A percentile compares a stretch with the other conserved stretches of the same genome.
Evolutionary conservation across 2,797 vertebrate genomes (phyloP).

Genomic region (Peromyscus nudipes): DNA sequence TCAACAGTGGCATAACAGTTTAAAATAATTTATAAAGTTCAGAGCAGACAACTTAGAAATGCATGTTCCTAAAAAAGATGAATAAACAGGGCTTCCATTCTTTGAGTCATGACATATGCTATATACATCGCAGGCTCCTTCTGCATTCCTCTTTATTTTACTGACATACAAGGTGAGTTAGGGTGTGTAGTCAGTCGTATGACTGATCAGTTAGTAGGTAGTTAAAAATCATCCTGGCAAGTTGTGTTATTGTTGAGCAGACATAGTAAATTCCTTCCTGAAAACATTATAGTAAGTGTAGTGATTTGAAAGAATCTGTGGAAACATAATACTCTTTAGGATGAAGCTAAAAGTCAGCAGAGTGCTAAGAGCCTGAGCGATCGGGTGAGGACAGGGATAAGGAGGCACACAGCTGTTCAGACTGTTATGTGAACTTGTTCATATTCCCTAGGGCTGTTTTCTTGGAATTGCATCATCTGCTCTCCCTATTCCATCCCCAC

Average conservation of each 20-base stretch:
- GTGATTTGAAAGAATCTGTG: slow-evolving; percentile 56
- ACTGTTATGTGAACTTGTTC: slow-evolving; percentile 62
- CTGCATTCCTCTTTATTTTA: slow-evolving; percentile 70
- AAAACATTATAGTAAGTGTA: slow-evolving; percentile 23
- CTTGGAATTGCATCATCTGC: slow-evolving; percentile 29
- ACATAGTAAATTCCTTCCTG: slow-evolving; percentile 64
- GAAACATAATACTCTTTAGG: slow-evolving; percentile 43
- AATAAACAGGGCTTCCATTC: slow-evolving; percentile 74
- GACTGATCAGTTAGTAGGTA: slow-evolving; percentile 58
- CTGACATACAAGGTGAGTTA: slow-evolving; percentile 59
- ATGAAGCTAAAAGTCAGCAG: slow-evolving; percentile 49
- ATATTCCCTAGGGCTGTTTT: slow-evolving; percentile 49
- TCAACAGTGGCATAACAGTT: slow-evolving; percentile 79
- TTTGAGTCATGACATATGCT: slow-evolving; percentile 58
- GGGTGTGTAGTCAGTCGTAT: slow-evolving; percentile 35
- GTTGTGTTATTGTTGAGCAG: slow-evolving; percentile 62
- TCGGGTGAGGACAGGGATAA: not conserved
- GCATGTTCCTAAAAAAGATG: slow-evolving; percentile 72
- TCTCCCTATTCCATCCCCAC: not conserved
- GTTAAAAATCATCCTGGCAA: slow-evolving; percentile 45
- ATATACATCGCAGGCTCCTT: not conserved
- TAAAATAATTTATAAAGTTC: slow-evolving; percentile 84
- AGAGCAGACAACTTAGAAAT: slow-evolving; percentile 69
- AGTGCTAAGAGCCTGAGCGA: slow-evolving; percentile 56
- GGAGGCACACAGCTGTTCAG: slow-evolving; percentile 28